phyloP scores from a whole-genome alignment of 64 coral and sea anemone genomes.

The Acropora yongei region DNA sequence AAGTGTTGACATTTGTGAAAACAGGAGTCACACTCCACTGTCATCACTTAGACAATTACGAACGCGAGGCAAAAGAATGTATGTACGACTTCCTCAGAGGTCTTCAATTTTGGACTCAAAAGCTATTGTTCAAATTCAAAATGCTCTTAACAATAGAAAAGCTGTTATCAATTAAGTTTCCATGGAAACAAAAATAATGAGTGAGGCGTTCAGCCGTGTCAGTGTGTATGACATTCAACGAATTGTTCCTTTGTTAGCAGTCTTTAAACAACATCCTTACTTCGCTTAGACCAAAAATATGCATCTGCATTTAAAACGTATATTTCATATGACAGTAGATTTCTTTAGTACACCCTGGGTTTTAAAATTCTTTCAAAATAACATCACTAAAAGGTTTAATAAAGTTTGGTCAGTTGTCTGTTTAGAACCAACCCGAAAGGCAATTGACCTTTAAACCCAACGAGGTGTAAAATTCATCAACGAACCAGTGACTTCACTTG shows the following conservation, averaged over 20 bases:
- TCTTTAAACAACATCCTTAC: too few relatives aligned
- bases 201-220: too few relatives aligned
- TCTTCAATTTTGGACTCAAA: background rate
- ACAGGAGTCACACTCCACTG: background rate
- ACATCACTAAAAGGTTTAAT: background rate
- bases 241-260: too few relatives aligned
- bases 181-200: background rate
- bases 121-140: background rate
- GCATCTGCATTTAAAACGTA: too few relatives aligned
- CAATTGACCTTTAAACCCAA: background rate
- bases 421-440: background rate
- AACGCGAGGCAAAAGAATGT: background rate
- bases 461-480: background rate
- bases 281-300: too few relatives aligned
- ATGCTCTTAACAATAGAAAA: background rate
- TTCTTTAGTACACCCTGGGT: background rate
- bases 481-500: too few relatives aligned
- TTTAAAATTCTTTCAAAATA: background rate
- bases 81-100: background rate
- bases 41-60: background rate
- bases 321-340: background rate
- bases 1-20: background rate
- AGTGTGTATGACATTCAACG: too few relatives aligned
- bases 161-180: background rate
- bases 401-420: background rate